Conservation (phyloP, 2,888 invertebrate species). For the Tiphia femorata region DNA sequence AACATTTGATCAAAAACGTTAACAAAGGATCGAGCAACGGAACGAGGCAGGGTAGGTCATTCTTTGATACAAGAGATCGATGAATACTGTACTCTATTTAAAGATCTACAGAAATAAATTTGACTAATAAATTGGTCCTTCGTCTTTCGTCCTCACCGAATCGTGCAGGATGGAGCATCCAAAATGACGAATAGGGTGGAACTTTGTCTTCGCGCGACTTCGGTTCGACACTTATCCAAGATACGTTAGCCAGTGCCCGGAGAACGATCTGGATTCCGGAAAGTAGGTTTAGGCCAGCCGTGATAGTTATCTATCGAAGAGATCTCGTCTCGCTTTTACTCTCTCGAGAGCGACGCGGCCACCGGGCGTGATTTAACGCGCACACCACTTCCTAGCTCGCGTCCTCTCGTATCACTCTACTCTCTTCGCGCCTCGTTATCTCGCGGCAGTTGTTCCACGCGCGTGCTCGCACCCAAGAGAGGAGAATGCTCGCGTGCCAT, state of each 20-base stretch:
- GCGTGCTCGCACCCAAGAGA: neutral
- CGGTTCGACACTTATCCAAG: neutral
- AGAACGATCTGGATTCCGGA: slow-evolving; percentile 13
- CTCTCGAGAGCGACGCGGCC: slow-evolving; percentile 2
- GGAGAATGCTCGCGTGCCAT: neutral
- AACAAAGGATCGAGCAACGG: no score
- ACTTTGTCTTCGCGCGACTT: neutral
- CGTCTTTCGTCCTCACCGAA: no score
- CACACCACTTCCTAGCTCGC: neutral
- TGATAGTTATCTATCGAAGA: slow-evolving; percentile 15
- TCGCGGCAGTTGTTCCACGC: neutral
- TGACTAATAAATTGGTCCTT: no score
- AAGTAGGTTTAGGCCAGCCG: slow-evolving; percentile 32
- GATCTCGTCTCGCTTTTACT: slow-evolving; percentile 30
- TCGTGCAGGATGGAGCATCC: no score
- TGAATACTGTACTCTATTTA: no score
- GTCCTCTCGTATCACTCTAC: neutral
- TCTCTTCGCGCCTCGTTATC: neutral
- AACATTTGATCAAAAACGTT: no score
- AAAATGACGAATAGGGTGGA: no score
- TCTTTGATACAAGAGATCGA: no score
- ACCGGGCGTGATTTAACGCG: neutral
- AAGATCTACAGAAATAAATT: no score
- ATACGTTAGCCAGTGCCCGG: neutral
- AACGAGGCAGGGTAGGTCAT: no score